Evolutionary conservation across 2,797 vertebrate genomes (phyloP), one percentile per base, ranked within the genome.

Genomic region (Fistularia commersonii): DNA sequence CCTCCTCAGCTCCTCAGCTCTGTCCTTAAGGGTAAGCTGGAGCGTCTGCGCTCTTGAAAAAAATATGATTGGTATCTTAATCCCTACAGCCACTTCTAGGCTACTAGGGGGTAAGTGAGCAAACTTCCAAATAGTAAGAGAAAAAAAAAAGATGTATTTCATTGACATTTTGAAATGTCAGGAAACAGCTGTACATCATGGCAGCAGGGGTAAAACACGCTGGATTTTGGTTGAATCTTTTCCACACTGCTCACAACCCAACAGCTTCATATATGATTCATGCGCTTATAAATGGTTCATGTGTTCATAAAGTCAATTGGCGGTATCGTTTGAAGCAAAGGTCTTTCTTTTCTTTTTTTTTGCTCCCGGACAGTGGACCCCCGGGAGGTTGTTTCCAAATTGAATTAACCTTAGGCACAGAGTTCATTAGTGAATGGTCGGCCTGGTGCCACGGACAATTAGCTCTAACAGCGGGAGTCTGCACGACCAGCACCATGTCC

Each of bases 361-460:
- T 23, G 23, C 23, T 23, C 23, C 12, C 49, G 15, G 43, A 51
- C 39, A 51, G 44, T 54, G 54, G 54, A 62, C 62, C 54, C 6
- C 3, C 6, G 6, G 54, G 52, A 37, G 50, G 45, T 51, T 15
- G 23, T 23, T 54, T 56, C 13, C 37, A 67, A 65, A 79, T 56
- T 11, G 8, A 69, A 72, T 79, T 61, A 74, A 63, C 59, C 59
- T 68, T 45, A 43, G 66, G 45, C 74, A 57, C 64, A 61, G 69
- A 74, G 62, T 69, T 67, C 42, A 61, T 79, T 71, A 77, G 39
- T 32, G 31, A 32, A 31, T n/a, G 41, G 51, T 15, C 54, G 35
- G 59, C 15, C 48, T 58, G 72, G 62, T 63, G 76, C 71, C 72
- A 60, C 32, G 1, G 53, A 13, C 61, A 61, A 67, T 77, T 67